Base-by-base conservation (phyloP, 2,797 vertebrate genomes). In the Spinus olivaceus region DNA sequence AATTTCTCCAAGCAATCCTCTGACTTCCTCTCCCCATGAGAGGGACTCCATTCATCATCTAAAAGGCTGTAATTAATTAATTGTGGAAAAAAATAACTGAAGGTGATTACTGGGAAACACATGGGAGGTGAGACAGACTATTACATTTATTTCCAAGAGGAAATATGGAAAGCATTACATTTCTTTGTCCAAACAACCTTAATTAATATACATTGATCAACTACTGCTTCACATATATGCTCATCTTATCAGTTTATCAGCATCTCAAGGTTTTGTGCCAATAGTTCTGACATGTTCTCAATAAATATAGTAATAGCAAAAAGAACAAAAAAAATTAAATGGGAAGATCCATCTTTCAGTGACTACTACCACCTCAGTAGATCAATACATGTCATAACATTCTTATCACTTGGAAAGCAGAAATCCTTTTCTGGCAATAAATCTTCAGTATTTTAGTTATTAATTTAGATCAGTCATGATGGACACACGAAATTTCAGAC, bases 31-130 rank as follows among this genome's bases (percentile, higher is more conserved):
- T 71, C 66, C 59, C 74, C 74, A 28, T 10, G 94, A 96, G 95
- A 94, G 69, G 60, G 51, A 50, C 77, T 83, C 50, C 1, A 33
- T 90, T 97, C 96, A 94, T 92, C 91, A 81, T 95, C 91, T 97
- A 96, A 97, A 95, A 87, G 89, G 74, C 91, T 95, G 71, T 94
- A 96, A 97, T 97, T 96, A 97, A 97, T 90, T 96, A 97, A 97
- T 89, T 96, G 97, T 37, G 84, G 77, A 86, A 86, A 85, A 86
- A 86, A 93, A 83, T 64, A 59, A 87, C 67, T 42, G 44, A 90
- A 77, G 77, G 91, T 79, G 64, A 96, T 96, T 95, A 91, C 74
- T 86, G 33, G 56, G 96, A 88, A 88, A 81, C 91, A 92, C 65
- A n/a, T 83, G 92, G 95, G 96, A 94, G 86, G 79, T 47, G 89